These are phyloP conservation scores for Mola mola DNA, from an alignment of 2,113 vertebrate species.

Conservation along the genomic window DNA sequence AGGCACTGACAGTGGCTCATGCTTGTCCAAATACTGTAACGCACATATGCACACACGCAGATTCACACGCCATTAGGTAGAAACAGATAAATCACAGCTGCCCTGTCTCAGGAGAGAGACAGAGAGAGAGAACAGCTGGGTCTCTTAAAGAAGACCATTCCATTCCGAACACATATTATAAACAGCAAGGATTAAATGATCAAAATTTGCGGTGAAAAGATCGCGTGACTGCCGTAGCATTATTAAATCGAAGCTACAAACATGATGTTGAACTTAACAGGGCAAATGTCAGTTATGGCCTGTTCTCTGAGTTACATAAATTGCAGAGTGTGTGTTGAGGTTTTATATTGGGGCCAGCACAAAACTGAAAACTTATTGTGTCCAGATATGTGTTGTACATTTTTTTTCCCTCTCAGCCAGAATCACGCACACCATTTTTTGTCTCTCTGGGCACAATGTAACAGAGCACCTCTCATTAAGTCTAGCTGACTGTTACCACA, in stretches of 20 bases:
- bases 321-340: slow-evolving; percentile 33
- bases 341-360: slow-evolving; percentile 35
- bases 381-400: slow-evolving; percentile 36
- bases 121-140: slow-evolving; percentile 30
- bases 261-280: background rate
- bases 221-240: background rate
- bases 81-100: slow-evolving; percentile 74
- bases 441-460: slow-evolving; percentile 42
- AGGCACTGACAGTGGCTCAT: slow-evolving; percentile 63
- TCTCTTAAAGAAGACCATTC: slow-evolving; percentile 24
- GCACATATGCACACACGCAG: slow-evolving; percentile 21
- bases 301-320: slow-evolving; percentile 22
- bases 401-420: slow-evolving; percentile 22
- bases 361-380: slow-evolving; percentile 61
- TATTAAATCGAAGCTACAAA: background rate
- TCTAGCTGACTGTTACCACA: slow-evolving; percentile 53
- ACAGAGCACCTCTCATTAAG: slow-evolving; percentile 54
- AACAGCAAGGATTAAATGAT: background rate
- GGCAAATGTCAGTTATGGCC: background rate
- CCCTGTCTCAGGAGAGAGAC: slow-evolving; percentile 46
- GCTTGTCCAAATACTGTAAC: slow-evolving; percentile 53
- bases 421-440: slow-evolving; percentile 28
- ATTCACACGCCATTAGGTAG: slow-evolving; percentile 54
- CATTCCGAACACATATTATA: slow-evolving; percentile 46
- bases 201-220: background rate